Evolutionary conservation across 2,888 invertebrate species (phyloP).

Genomic region (Ectemnius continuus): DNA sequence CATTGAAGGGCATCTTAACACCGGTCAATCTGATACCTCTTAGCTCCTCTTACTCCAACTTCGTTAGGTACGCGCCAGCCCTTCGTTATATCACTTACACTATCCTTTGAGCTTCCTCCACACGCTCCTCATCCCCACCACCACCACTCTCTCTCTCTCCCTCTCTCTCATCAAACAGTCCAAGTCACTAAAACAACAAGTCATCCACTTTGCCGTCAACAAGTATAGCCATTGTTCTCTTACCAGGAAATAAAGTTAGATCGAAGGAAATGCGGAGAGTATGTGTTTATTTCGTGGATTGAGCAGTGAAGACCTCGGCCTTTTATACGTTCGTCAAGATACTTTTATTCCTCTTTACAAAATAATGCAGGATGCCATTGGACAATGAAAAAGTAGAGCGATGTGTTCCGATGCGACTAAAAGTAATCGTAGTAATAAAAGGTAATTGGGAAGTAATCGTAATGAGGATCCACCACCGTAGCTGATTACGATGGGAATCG

Average conservation of each 20-base stretch:
- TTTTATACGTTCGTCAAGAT: conserved; percentile 61
- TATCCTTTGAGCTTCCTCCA: conserved; percentile 5
- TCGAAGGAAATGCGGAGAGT: not conserved
- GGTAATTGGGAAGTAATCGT: conserved; percentile 40
- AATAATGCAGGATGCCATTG: conserved; percentile 67
- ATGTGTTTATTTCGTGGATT: not conserved
- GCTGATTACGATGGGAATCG: no score
- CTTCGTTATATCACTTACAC: conserved; percentile 20
- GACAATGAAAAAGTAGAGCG: conserved; percentile 63
- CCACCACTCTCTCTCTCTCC: no score
- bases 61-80: conserved; percentile 19
- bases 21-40: conserved; percentile 14
- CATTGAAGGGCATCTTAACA: conserved; percentile 8
- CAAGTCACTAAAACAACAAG: not conserved
- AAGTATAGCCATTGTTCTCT: not conserved
- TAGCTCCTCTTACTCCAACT: conserved; percentile 12
- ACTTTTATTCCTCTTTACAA: conserved; percentile 74
- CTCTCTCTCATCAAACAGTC: not conserved
- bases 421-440: conserved; percentile 22
- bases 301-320: not conserved
- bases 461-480: conserved; percentile 11
- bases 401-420: conserved; percentile 49
- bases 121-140: no score
- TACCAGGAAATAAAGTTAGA: not conserved
- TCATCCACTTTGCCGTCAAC: not conserved